Conservation (phyloP, 2,888 invertebrate species). For the Hypselothyrea guttata region DNA sequence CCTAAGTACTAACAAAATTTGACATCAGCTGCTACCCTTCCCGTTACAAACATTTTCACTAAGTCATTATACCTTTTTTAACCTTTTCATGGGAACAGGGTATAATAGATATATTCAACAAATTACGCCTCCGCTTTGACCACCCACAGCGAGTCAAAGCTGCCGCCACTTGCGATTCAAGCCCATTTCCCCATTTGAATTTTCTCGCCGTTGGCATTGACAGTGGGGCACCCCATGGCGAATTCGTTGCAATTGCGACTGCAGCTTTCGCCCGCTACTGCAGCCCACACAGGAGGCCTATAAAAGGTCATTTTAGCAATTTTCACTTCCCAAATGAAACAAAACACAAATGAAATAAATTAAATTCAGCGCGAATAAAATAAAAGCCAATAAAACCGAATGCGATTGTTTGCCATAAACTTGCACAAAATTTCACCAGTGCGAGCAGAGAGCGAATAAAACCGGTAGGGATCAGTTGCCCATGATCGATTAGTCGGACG, state of each 20-base stretch:
- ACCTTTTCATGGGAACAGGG: too few relatives aligned
- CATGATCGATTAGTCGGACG: too few relatives aligned
- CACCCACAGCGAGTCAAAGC: constrained; percentile 40
- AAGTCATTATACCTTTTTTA: too few relatives aligned
- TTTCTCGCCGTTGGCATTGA: constrained; percentile 43
- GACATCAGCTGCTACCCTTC: too few relatives aligned
- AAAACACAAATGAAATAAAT: constrained; percentile 33
- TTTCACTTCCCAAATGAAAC: constrained; percentile 32
- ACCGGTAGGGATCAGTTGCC: too few relatives aligned
- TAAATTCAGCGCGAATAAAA: constrained; percentile 36
- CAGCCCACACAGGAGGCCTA: constrained; percentile 41
- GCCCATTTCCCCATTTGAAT: constrained; percentile 32
- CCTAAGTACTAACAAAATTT: too few relatives aligned
- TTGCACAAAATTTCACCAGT: constrained; percentile 45
- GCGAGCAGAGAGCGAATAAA: constrained; percentile 21
- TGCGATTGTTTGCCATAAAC: constrained; percentile 56
- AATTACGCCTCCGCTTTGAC: constrained; percentile 24
- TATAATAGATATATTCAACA: too few relatives aligned
- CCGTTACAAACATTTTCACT: too few relatives aligned
- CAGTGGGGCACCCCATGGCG: constrained; percentile 43
- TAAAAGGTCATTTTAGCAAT: constrained; percentile 58
- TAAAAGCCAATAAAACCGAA: constrained; percentile 38
- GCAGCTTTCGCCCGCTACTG: constrained; percentile 7
- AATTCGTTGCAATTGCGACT: constrained; percentile 21
- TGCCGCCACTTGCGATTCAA: constrained; percentile 22